These are phyloP conservation scores for Pao palembangensis DNA, from an alignment of 2,113 vertebrate genomes.

Conservation along the genomic window DNA sequence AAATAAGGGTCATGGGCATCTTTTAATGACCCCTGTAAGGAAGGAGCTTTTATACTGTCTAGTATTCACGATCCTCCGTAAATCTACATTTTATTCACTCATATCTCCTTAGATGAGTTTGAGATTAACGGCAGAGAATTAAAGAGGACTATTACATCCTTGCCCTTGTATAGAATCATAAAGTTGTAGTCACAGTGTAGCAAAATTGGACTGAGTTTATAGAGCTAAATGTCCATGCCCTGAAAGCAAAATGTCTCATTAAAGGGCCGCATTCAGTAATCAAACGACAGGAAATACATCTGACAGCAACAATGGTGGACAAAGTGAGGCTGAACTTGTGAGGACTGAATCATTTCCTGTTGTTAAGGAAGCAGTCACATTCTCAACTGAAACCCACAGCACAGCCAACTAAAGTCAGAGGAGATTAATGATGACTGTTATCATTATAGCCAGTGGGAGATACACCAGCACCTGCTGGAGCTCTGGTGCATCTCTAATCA, in stretches of 20 bases:
- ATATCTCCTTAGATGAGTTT: constrained; percentile 46
- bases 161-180: constrained; percentile 56
- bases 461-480: neutral
- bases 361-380: neutral
- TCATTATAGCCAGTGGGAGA: neutral
- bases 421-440: neutral
- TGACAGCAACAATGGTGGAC: rapidly evolving
- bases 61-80: constrained; percentile 49
- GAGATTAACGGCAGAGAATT: constrained; percentile 45
- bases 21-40: constrained; percentile 37
- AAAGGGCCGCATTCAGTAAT: constrained; percentile 45
- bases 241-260: constrained; percentile 30
- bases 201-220: constrained; percentile 60
- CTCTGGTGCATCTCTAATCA: neutral
- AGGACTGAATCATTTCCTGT: neutral
- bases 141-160: constrained; percentile 49
- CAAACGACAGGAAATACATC: constrained; percentile 12
- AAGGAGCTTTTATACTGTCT: constrained; percentile 37
- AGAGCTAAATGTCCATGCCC: constrained; percentile 34
- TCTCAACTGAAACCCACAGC: neutral
- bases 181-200: constrained; percentile 25
- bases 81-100: constrained; percentile 51
- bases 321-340: neutral
- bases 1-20: constrained; percentile 43
- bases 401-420: neutral